phyloP scores from a whole-genome alignment of 2,888 invertebrate species.

The Phasia obesa region DNA sequence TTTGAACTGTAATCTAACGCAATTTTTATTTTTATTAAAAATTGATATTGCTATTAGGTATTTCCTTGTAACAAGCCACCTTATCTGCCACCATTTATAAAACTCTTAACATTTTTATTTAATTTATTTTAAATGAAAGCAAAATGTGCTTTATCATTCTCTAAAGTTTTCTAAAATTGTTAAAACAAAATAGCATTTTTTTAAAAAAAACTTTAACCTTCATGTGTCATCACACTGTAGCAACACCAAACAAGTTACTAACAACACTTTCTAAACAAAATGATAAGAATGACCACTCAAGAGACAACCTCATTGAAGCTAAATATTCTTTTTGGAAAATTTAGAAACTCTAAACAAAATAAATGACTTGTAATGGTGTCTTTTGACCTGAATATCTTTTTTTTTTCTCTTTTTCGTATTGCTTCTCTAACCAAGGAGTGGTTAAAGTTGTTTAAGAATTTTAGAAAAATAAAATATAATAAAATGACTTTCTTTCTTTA shows the following conservation, averaged over 20 bases:
- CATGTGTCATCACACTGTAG: conserved; percentile 27
- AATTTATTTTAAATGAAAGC: neutral
- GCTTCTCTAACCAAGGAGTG: neutral
- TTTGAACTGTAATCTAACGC: too few relatives aligned
- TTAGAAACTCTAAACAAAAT: conserved; percentile 39
- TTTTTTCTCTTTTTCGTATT: too few relatives aligned
- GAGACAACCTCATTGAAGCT: conserved; percentile 52
- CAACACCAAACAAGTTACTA: conserved; percentile 46
- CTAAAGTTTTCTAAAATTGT: neutral
- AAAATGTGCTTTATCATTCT: conserved; percentile 33
- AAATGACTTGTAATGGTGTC: conserved; percentile 57
- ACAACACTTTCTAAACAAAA: conserved; percentile 29
- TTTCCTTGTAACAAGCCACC: neutral
- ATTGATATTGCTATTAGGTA: too few relatives aligned
- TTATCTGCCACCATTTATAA: neutral
- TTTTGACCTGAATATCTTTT: conserved; percentile 25
- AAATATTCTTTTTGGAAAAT: conserved; percentile 22
- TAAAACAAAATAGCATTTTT: neutral
- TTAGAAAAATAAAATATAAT: neutral
- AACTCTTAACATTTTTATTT: neutral
- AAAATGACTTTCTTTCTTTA: neutral
- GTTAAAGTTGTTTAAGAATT: neutral
- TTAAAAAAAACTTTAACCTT: conserved; percentile 43
- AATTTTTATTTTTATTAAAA: too few relatives aligned
- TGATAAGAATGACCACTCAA: conserved; percentile 64